These are phyloP conservation scores for Dromius quadrimaculatus DNA, from an alignment of 2,888 invertebrate genomes.

Conservation along the genomic window DNA sequence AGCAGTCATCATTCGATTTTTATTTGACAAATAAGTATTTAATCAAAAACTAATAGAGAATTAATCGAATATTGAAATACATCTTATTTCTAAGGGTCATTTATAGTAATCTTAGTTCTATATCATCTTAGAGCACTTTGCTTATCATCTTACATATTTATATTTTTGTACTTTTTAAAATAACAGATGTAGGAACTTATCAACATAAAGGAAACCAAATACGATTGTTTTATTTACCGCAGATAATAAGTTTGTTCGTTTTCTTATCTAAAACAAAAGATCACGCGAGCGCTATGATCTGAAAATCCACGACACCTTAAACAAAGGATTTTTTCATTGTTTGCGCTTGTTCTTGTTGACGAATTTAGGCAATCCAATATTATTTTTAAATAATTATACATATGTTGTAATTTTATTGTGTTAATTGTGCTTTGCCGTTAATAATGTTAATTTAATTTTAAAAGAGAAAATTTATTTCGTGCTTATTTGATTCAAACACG, in stretches of 20 bases:
- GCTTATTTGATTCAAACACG: no score
- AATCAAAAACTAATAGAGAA: no score
- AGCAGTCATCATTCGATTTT: no score
- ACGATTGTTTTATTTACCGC: constrained; percentile 47
- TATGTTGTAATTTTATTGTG: constrained; percentile 1
- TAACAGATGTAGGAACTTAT: constrained; percentile 10
- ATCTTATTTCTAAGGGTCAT: not conserved
- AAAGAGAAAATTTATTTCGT: constrained; percentile 36
- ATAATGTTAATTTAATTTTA: constrained; percentile 22
- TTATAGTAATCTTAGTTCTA: not conserved
- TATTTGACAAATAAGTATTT: no score
- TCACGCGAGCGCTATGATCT: constrained; percentile 46
- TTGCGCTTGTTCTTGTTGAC: constrained; percentile 21
- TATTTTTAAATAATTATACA: constrained; percentile 29
- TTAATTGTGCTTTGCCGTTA: constrained; percentile 23
- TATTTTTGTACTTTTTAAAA: constrained; percentile 1
- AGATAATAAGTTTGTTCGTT: constrained; percentile 43
- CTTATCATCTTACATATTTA: not conserved
- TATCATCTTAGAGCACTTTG: not conserved
- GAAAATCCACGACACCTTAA: constrained; percentile 42
- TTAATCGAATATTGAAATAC: not conserved
- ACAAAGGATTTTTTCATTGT: constrained; percentile 44
- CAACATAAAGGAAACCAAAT: constrained; percentile 43
- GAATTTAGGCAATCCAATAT: constrained; percentile 33
- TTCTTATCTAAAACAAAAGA: constrained; percentile 49